Evolutionary conservation across 2,888 invertebrate genomes (phyloP), one percentile per base, ranked within the genome.

Genomic region (Orchesella flavescens): DNA sequence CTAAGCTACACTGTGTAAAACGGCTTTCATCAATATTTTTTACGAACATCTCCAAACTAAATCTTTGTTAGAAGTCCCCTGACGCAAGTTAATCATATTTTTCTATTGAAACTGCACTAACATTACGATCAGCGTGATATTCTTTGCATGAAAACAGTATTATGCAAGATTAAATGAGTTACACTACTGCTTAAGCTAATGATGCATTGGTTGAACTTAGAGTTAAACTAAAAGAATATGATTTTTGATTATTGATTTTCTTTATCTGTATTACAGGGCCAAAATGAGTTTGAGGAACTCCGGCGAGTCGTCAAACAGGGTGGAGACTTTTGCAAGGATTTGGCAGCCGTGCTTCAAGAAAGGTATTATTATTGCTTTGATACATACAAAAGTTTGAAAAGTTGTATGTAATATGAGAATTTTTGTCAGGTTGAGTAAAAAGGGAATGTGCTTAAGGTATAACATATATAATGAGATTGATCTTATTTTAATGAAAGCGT

Each of bases 281-380:
- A 96, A 91, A 95, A 95, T 91, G 97, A 97, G 34, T 98, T 97
- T 90, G 97, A 97, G 89, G 97, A 97, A 90, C 92, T 98, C 69
- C 93, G 97, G 81, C 93, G 95, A 87, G 96, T 96, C 90, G 95
- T 98, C 88, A 97, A 97, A 90, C 96, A 97, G 90, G 97, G 97
- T 57, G 95, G 96, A 66, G 97, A 97, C 90, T 96, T 97, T 90
- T 96, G 97, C 91, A 97, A 97, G 90, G 97, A 98, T 89, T 92
- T 98, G 73, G 93, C 96, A 7, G 92, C 93, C 63, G 95, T 97
- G 89, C 91, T 98, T 87, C 96, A 97, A 91, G 97, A 98, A 92
- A 95, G 97, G 97, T 97, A 91, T 90, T 90, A 61, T 12, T 7
- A n/a, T 75, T 65, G 9, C 24, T 65, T 1, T 15, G 4, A 59